Percentiles rank a stretch among this genome's conserved stretches.
phyloP scores from a whole-genome alignment of 2,113 vertebrate species.

The Zosterops borbonicus region DNA sequence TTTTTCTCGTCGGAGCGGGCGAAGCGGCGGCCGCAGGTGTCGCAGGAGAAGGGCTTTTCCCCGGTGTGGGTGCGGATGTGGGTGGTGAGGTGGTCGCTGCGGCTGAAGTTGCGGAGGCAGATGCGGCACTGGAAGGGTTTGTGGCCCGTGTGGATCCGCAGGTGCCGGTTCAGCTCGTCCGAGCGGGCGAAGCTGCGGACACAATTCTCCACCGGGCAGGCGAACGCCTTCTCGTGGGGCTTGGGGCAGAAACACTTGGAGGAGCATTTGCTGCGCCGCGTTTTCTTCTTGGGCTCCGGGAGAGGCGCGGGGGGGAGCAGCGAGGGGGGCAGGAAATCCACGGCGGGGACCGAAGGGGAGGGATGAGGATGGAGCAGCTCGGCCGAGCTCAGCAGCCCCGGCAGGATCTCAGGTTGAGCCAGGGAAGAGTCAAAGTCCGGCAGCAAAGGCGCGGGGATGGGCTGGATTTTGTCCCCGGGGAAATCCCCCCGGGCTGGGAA shows the following conservation, averaged over 20 bases:
- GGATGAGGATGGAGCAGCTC: slow-evolving; percentile 32
- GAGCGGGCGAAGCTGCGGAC: slow-evolving; percentile 93
- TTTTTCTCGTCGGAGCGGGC: slow-evolving; percentile 94
- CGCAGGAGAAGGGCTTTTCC: slow-evolving; percentile 96
- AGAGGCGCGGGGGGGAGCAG: slow-evolving; percentile 74
- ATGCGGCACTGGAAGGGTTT: slow-evolving; percentile 98
- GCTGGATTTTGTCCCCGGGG: slow-evolving; percentile 32
- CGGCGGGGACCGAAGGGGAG: slow-evolving; percentile 63
- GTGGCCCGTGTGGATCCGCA: slow-evolving; percentile 97
- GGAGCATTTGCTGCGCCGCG: slow-evolving; percentile 82
- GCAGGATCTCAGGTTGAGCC: slow-evolving; percentile 17
- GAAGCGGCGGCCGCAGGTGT: slow-evolving; percentile 93
- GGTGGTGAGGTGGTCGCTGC: slow-evolving; percentile 97
- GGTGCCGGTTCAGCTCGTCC: slow-evolving; percentile 94
- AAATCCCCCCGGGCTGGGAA: slow-evolving; percentile 49
- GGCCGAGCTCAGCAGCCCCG: background rate
- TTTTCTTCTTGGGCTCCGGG: slow-evolving; percentile 77
- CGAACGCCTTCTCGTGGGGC: slow-evolving; percentile 93
- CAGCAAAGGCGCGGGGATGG: background rate
- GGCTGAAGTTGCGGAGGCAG: slow-evolving; percentile 95
- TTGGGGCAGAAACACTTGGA: slow-evolving; percentile 85
- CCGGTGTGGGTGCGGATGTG: slow-evolving; percentile 98
- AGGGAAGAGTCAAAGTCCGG: slow-evolving; percentile 34
- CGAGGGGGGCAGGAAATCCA: slow-evolving; percentile 78
- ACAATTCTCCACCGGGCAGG: slow-evolving; percentile 94